Evolutionary conservation across 2,797 vertebrate genomes (phyloP), one percentile per base, ranked within the genome.

Genomic region (Typhlichthys subterraneus): DNA sequence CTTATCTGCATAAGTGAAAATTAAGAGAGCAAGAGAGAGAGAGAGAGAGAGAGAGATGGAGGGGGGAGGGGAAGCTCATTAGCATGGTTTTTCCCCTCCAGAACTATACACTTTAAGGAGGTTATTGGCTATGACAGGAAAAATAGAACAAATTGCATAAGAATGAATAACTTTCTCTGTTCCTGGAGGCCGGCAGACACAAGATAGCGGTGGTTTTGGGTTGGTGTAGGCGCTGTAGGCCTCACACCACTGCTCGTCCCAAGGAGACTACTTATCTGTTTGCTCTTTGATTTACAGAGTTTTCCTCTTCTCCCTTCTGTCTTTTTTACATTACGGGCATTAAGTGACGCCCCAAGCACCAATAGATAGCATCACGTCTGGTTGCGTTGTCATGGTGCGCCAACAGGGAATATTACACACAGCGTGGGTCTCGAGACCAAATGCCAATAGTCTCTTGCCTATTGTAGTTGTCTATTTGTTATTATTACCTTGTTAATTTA

Each of bases 211-310:
- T 7, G 15, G 49, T 7, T 42, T 17, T 59, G 77, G 45, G 62
- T 59, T 15, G 13, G 63, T 5, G 51, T 10, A 51, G 29, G 47
- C 52, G 69, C 78, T 62, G 67, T 54, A 65, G 62, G 50, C 51
- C 63, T 74, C 74, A 50, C 59, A 70, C 63, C 66, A 55, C 33
- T 75, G 76, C 52, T 76, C 65, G 76, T 80, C 74, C 73, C 77
- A 80, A 45, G 73, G 70, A 81, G 79, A 77, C 64, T 68, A 76
- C 80, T 84, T 79, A 83, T 76, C 77, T 77, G 83, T 82, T 77
- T 83, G 61, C 72, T 72, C 55, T 75, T 77, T 33, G 52, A 9
- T 42, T 42, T 42, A 42, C 38, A 42, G 8, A 42, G 38, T 45
- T 63, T 64, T 64, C 59, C 12, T 6, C 47, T 48, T 48, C 47